Evolutionary conservation across 2,888 invertebrate genomes (phyloP), one percentile per base, ranked within the genome.

Genomic region (Drymonia ruficornis): DNA sequence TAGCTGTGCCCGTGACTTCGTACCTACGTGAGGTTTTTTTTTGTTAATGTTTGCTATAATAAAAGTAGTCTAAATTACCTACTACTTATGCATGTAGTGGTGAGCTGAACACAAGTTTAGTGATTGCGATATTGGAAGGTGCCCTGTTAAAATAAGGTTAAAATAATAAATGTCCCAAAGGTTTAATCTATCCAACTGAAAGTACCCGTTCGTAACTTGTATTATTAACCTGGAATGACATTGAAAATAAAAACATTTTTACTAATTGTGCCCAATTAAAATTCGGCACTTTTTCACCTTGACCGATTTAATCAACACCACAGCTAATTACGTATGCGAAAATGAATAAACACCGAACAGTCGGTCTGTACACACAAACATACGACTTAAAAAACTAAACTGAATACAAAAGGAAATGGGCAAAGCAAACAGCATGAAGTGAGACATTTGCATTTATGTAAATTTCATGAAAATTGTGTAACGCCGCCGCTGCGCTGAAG

Each of bases 361-460:
- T 0, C 18, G 42, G 5, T 0, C 45, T 34, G 5, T 50, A 53
- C 47, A 53, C 45, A 61, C 58, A 52, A 50, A 49, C 40, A 13
- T 29, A 46, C 18, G 29, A 46, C 19, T 43, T 29, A 59, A 62
- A 56, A 61, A 59, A 63, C 63, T 55, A 63, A 64, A 71, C 56
- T 51, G 57, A 65, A 70, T 56, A 69, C 63, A 65, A 61, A 76
- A 74, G 63, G 67, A 70, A 80, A 81, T 68, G 71, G 66, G 53
- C 61, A 77, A 76, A 69, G 67, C 72, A 74, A 76, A 76, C 70
- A 66, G 50, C 53, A 54, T 54, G 56, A 52, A 77, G 70, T 74
- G 69, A 74, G 65, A 67, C 71, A 84, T 86, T 85, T 78, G 72
- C 86, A 86, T 87, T 81, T 84, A 84, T 84, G 84, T 72, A 80